Conservation (phyloP, 1,140 invertebrate genomes). For the Euglossa dilemma region DNA sequence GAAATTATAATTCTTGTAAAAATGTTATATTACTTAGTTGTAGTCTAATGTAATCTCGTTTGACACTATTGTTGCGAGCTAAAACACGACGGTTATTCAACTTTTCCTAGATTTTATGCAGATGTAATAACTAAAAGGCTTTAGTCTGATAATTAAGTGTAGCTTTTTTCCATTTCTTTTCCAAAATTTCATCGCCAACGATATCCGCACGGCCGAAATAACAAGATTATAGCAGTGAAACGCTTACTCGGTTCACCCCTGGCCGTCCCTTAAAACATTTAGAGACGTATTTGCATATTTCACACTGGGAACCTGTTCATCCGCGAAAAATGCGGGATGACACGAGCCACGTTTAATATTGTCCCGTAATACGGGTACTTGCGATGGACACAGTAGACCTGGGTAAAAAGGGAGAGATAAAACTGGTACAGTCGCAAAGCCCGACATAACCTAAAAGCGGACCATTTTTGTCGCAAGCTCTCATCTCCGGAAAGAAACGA, state of each 20-base stretch:
- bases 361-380: slow-evolving; percentile 20
- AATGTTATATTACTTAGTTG: too few species aligned
- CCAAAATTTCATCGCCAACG: neutral
- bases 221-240: neutral
- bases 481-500: slow-evolving; percentile 10
- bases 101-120: too few species aligned
- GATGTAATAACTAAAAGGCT: too few species aligned
- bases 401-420: too few species aligned
- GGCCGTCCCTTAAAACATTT: neutral
- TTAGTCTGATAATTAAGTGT: too few species aligned
- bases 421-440: neutral
- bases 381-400: neutral
- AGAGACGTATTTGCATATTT: neutral
- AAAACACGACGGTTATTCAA: too few species aligned
- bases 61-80: too few species aligned
- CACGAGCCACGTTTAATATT: slow-evolving; percentile 14
- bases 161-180: too few species aligned
- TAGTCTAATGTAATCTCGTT: too few species aligned
- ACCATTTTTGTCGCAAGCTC: neutral
- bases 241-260: neutral
- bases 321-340: slow-evolving; percentile 17
- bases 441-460: neutral
- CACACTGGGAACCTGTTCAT: neutral
- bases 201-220: neutral
- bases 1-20: too few species aligned